A percentile compares a stretch with the other conserved stretches of the same genome.
These are phyloP conservation scores for Scomber colias DNA, from an alignment of 2,113 vertebrate genomes.

Conservation along the genomic window DNA sequence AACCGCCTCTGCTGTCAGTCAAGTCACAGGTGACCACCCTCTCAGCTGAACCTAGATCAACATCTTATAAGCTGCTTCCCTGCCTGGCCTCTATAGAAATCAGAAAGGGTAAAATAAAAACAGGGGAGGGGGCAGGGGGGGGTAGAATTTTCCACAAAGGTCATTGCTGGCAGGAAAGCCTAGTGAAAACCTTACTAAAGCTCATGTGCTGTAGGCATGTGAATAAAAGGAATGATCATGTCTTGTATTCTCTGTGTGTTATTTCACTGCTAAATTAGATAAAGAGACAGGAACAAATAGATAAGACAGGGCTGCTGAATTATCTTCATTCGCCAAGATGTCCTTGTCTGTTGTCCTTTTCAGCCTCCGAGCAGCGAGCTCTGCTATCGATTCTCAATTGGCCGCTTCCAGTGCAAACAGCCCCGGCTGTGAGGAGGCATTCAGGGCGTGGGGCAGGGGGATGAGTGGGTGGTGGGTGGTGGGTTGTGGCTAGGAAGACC, in stretches of 20 bases:
- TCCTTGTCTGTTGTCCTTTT: conserved; percentile 80
- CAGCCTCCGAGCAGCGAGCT: conserved; percentile 44
- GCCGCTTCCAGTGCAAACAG: conserved; percentile 56
- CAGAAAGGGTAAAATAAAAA: conserved; percentile 43
- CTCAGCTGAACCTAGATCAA: conserved; percentile 42
- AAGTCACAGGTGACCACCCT: conserved; percentile 73
- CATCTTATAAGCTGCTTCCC: conserved; percentile 57
- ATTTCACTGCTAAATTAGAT: conserved; percentile 66
- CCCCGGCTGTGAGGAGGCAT: conserved; percentile 41
- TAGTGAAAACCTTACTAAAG: conserved; percentile 12
- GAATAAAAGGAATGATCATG: conserved; percentile 30
- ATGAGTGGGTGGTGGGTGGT: conserved; percentile 7
- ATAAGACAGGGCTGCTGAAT: conserved; percentile 64
- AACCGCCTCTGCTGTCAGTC: too few relatives aligned
- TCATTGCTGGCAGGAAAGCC: conserved; percentile 55
- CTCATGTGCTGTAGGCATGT: conserved; percentile 12
- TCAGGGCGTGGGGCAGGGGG: conserved; percentile 22
- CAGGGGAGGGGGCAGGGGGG: background rate
- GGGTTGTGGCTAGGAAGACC: conserved; percentile 5
- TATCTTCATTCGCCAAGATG: conserved; percentile 70
- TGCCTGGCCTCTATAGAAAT: conserved; percentile 52
- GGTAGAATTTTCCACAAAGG: conserved; percentile 63
- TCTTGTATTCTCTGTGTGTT: conserved; percentile 30
- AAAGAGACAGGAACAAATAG: conserved; percentile 75
- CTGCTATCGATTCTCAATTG: conserved; percentile 72